Evolutionary conservation across 2,888 invertebrate genomes (phyloP).

Genomic region (Cryptosula pallasiana): DNA sequence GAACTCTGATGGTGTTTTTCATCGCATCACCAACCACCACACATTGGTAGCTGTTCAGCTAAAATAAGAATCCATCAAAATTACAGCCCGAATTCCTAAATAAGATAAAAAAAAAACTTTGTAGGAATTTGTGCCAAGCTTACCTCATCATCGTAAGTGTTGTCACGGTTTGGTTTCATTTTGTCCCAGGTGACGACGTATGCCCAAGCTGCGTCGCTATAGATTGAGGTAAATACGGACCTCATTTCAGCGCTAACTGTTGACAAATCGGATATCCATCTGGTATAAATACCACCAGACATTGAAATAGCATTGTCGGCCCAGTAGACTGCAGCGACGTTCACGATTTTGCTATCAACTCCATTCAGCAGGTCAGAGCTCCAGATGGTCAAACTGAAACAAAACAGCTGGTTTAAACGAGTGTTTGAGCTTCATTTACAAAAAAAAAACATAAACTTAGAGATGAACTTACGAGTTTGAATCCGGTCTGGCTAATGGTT

Average conservation of each 20-base stretch:
- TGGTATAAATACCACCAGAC: not conserved
- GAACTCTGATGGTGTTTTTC: not conserved
- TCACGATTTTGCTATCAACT: not conserved
- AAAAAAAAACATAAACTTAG: too few species aligned
- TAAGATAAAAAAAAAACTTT: not conserved
- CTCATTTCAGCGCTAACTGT: not conserved
- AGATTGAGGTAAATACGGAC: not conserved
- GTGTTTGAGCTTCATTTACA: too few species aligned
- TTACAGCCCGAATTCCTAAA: not conserved
- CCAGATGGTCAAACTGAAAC: not conserved
- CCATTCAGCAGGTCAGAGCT: not conserved
- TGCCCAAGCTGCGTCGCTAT: not conserved
- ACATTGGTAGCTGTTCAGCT: slow-evolving; percentile 10
- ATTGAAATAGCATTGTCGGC: not conserved
- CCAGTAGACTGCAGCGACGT: slow-evolving; percentile 13
- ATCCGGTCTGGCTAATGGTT: not conserved
- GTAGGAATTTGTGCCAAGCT: not conserved
- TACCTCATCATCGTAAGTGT: not conserved
- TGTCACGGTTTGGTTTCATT: not conserved
- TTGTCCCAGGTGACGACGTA: slow-evolving; percentile 6
- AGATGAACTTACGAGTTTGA: not conserved
- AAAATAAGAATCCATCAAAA: not conserved
- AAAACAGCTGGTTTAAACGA: not conserved
- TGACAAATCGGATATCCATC: not conserved
- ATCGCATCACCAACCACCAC: slow-evolving; percentile 2